Evolutionary conservation across 2,888 invertebrate genomes (phyloP).

Genomic region (Leptopilina syphax): DNA sequence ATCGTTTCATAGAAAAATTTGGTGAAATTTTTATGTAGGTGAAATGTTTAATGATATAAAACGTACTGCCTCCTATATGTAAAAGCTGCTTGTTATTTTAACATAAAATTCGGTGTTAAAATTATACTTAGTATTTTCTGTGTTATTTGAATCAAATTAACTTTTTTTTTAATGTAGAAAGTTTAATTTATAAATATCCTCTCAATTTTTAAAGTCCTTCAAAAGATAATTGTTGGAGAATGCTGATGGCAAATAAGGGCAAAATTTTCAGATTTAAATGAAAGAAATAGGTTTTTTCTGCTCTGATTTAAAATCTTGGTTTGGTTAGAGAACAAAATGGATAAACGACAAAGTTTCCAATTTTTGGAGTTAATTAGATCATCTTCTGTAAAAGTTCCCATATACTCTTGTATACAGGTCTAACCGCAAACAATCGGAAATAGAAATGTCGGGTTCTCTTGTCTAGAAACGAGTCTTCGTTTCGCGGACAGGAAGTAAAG

Average conservation of each 20-base stretch:
- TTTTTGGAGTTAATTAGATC: slow-evolving; percentile 28
- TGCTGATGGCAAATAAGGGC: too few relatives aligned
- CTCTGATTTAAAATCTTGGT: slow-evolving; percentile 43
- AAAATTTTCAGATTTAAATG: background rate
- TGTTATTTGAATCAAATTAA: too few relatives aligned
- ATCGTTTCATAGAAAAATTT: too few relatives aligned
- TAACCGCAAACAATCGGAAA: slow-evolving; percentile 72
- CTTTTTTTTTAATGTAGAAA: too few relatives aligned
- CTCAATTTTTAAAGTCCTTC: too few relatives aligned
- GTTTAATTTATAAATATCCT: too few relatives aligned
- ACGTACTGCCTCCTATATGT: too few relatives aligned
- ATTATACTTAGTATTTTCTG: too few relatives aligned
- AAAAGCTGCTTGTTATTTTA: too few relatives aligned
- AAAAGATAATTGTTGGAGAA: background rate
- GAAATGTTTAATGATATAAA: too few relatives aligned
- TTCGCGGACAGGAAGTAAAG: slow-evolving; percentile 55
- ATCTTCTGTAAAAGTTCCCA: slow-evolving; percentile 42
- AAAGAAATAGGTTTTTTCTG: slow-evolving; percentile 45
- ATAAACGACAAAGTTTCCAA: slow-evolving; percentile 48
- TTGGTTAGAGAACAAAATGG: slow-evolving; percentile 38
- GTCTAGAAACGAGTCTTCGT: slow-evolving; percentile 48
- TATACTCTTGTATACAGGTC: slow-evolving; percentile 51
- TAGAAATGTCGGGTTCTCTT: slow-evolving; percentile 59
- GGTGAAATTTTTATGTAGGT: too few relatives aligned
- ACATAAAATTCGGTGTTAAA: too few relatives aligned